Evolutionary conservation across 2,888 invertebrate species (phyloP).

Genomic region (Unio pictorum): DNA sequence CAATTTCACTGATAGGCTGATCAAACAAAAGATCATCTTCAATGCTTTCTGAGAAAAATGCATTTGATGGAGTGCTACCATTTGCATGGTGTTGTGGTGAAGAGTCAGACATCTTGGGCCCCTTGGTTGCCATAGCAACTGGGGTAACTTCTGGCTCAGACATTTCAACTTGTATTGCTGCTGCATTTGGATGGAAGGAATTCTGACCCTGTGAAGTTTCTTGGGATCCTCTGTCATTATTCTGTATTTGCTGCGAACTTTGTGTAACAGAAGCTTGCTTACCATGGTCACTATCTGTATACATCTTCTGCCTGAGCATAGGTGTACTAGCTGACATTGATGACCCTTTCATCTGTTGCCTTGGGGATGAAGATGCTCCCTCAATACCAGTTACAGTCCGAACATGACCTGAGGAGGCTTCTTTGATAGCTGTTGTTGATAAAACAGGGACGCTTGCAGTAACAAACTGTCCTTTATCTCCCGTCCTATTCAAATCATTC

Average conservation of each 20-base stretch:
- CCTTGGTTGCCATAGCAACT: conserved; percentile 4
- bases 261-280: conserved; percentile 4
- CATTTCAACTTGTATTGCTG: background rate
- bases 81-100: conserved; percentile 21
- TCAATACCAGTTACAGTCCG: background rate
- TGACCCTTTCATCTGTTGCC: conserved; percentile 13
- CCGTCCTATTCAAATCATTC: conserved; percentile 60
- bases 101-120: conserved; percentile 15
- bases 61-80: background rate
- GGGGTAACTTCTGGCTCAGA: background rate
- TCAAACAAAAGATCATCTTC: conserved; percentile 58
- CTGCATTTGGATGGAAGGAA: no score
- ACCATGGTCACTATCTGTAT: conserved; percentile 15
- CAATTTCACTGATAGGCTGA: conserved; percentile 7
- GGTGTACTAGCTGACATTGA: conserved; percentile 36
- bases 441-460: conserved; percentile 33
- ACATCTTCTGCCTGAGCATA: conserved; percentile 38
- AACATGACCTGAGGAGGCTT: conserved; percentile 15
- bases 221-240: no score
- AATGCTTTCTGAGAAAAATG: conserved; percentile 44
- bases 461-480: conserved; percentile 26
- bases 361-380: conserved; percentile 1
- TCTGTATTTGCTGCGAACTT: no score
- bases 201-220: no score
- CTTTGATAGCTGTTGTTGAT: conserved; percentile 9